Conservation (phyloP, 2,797 vertebrate genomes). For the Acipenser transmontanus region DNA sequence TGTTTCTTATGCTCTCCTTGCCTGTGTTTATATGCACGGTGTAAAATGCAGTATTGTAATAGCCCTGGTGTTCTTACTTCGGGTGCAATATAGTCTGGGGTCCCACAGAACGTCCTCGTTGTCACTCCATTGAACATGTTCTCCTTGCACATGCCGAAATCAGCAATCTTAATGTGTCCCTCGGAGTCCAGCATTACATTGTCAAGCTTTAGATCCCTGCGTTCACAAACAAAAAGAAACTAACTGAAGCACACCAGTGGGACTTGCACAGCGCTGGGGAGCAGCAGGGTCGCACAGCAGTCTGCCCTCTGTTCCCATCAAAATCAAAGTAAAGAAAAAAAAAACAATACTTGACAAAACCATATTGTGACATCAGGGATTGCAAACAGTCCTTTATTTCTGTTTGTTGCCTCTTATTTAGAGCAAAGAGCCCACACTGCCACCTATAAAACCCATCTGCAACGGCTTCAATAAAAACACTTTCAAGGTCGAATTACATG, state of each 20-base stretch:
- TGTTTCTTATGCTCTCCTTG: neutral
- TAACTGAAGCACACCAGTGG: neutral
- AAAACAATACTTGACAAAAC: no score
- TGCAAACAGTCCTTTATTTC: no score
- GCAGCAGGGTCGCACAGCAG: neutral
- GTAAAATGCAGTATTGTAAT: no score
- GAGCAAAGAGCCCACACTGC: no score
- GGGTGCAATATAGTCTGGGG: conserved; percentile 94
- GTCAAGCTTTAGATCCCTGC: conserved; percentile 50
- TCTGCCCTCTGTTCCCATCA: conserved; percentile 42
- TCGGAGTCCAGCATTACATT: conserved; percentile 95
- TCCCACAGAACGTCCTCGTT: conserved; percentile 94
- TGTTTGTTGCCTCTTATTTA: no score
- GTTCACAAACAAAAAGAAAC: neutral
- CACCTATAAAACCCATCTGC: no score
- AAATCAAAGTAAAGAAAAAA: no score
- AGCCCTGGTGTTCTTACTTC: conserved; percentile 62
- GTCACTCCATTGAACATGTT: conserved; percentile 77
- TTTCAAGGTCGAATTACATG: no score
- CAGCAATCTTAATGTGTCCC: conserved; percentile 96
- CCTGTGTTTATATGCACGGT: neutral
- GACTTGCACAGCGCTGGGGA: neutral
- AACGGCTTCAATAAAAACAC: no score
- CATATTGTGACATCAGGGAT: no score
- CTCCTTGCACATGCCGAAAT: conserved; percentile 98